Base-by-base conservation (phyloP, 2,797 vertebrate genomes). In the Sphenodon punctatus region DNA sequence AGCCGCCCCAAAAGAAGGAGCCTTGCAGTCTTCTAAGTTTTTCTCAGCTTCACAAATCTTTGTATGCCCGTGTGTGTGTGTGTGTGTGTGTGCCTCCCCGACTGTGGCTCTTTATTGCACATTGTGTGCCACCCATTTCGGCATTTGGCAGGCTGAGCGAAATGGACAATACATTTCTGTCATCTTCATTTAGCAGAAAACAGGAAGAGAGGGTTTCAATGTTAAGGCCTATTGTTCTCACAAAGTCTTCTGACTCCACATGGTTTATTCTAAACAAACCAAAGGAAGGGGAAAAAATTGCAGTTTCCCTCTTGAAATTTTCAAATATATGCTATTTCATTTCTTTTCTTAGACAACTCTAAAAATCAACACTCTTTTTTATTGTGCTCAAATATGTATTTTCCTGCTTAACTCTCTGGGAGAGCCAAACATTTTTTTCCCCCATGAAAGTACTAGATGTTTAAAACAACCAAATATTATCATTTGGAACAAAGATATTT, bases 401-500 rank as follows among this genome's bases (percentile, higher is more conserved):
- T 90, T 81, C 67, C 71, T 72, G 80, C 67, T 10, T 25, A 2
- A 38, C 36, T 84, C 64, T 83, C 75, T 68, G 49, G 69, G 84
- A 89, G 8, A 56, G n/a, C 58, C 15, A 23, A 6, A 75, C 87
- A 77, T 73, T 56, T 64, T 84, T 88, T 80, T 81, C 16, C 3
- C 2, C 14, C 42, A 39, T 86, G 72, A 75, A 38, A 81, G 85
- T 88, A 89, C 90, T 75, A 82, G 49, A 65, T 85, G 80, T 68
- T 91, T 89, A 87, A 92, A 92, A 89, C 45, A 85, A 66, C 82
- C 88, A 84, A 94, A 94, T 92, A 93, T 91, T 93, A 87, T 80
- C 46, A 1, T 1, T 0, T 51, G 74, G 82, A 92, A 89, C 86
- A 93, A 91, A 93, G 88, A 83, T 90, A 83, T 12, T 67, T 59